phyloP scores from a whole-genome alignment of 1,140 invertebrate genomes.

The Trichonephila inaurata region DNA sequence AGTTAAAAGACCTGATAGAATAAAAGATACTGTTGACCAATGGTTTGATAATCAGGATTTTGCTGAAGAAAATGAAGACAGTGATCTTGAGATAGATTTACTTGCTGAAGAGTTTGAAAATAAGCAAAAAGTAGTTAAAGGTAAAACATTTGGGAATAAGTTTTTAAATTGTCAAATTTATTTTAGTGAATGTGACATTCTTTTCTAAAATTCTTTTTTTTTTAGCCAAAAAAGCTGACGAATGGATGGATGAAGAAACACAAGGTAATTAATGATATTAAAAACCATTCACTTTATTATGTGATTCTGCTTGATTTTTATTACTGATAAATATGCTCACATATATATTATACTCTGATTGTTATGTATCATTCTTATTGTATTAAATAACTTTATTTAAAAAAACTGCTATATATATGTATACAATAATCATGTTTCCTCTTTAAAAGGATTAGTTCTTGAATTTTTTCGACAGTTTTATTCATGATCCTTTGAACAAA shows the following conservation, averaged over 20 bases:
- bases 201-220: not conserved
- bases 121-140: constrained; percentile 75
- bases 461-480: no score
- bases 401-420: no score
- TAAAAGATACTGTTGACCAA: constrained; percentile 88
- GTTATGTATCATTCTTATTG: no score
- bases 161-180: not conserved
- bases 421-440: no score
- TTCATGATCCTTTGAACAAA: no score
- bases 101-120: constrained; percentile 87
- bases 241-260: not conserved
- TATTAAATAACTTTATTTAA: no score
- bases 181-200: not conserved
- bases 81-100: constrained; percentile 91
- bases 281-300: no score
- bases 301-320: no score
- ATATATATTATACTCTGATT: no score
- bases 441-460: no score
- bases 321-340: no score
- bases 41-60: constrained; percentile 96
- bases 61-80: constrained; percentile 87
- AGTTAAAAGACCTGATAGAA: constrained; percentile 89
- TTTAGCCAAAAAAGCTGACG: not conserved
- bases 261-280: not conserved
- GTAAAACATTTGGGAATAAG: constrained; percentile 26